Conservation (phyloP, 2,888 invertebrate genomes). For the Mycalesis mineus region DNA sequence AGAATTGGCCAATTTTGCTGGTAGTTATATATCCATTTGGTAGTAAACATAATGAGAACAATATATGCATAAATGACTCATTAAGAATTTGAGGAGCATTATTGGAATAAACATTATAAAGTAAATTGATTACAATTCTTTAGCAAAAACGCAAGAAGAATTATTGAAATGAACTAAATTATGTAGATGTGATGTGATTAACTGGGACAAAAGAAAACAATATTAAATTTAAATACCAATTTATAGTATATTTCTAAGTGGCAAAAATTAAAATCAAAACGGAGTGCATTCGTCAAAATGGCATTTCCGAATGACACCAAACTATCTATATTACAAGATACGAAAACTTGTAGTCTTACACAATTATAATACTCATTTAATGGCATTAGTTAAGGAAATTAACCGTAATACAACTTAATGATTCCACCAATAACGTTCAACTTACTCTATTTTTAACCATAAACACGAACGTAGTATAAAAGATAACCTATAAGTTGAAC, state of each 20-base stretch:
- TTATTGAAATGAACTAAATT: too few species aligned
- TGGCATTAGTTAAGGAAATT: neutral
- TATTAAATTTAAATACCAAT: too few species aligned
- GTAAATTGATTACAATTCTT: too few species aligned
- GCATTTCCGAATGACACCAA: neutral
- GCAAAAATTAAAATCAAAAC: neutral
- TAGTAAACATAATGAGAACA: too few species aligned
- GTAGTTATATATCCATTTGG: too few species aligned
- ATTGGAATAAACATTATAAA: too few species aligned
- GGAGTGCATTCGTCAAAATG: neutral
- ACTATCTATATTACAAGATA: neutral
- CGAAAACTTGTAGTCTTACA: neutral
- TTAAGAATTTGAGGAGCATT: too few species aligned
- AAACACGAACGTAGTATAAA: constrained; percentile 19
- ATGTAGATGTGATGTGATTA: too few species aligned
- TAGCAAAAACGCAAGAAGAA: too few species aligned
- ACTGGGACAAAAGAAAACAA: too few species aligned
- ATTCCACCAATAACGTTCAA: constrained; percentile 19
- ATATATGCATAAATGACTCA: too few species aligned
- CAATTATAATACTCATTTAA: neutral
- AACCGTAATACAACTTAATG: constrained; percentile 17
- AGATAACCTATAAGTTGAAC: constrained; percentile 36
- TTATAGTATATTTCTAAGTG: neutral
- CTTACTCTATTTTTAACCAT: constrained; percentile 27
- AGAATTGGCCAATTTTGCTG: too few species aligned